Evolutionary conservation across 2,797 vertebrate genomes (phyloP), one percentile per base, ranked within the genome.

Genomic region (Sandelia bainsii): DNA sequence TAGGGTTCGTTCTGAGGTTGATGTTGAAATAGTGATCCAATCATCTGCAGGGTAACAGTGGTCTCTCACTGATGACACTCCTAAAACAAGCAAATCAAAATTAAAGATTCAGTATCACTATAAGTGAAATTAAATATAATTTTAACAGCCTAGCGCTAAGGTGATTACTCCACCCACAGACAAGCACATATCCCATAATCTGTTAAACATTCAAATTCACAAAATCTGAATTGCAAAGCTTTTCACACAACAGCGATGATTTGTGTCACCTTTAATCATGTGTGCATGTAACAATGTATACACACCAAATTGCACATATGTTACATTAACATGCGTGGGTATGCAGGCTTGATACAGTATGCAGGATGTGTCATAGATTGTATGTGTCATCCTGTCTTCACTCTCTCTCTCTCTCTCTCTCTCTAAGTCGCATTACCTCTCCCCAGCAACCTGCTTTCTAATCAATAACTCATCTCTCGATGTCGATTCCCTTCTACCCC

Each of bases 381-480:
- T 66, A 63, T n/a, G 60, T 84, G 82, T 83, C 82, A 79, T 87
- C 73, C 62, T 65, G 64, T 79, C 81, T 84, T 82, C 72, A 9
- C 72, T 73, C 69, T 34, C 75, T 72, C 68, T n/a, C 63, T 34
- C 75, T 70, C 65, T n/a, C 63, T 85, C 61, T 71, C 75, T 73
- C 49, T 68, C 58, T 20, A 72, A 78, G 74, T 65, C 60, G 54
- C 86, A 79, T 81, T 83, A 77, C 69, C 75, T 79, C 72, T 75
- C 75, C 85, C 60, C 84, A 72, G 84, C 83, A 79, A 85, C 87
- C 87, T 80, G 85, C 89, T 88, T 82, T 85, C 89, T 84, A 90
- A 94, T 94, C 93, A 93, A 94, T 95, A 94, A 93, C 92, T 93
- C 91, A 92, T 94, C 92, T 93, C 88, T 93, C 52, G 58, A 84